These are phyloP conservation scores for Lacanobia wlatinum DNA, from an alignment of 2,888 invertebrate species.

Conservation along the genomic window DNA sequence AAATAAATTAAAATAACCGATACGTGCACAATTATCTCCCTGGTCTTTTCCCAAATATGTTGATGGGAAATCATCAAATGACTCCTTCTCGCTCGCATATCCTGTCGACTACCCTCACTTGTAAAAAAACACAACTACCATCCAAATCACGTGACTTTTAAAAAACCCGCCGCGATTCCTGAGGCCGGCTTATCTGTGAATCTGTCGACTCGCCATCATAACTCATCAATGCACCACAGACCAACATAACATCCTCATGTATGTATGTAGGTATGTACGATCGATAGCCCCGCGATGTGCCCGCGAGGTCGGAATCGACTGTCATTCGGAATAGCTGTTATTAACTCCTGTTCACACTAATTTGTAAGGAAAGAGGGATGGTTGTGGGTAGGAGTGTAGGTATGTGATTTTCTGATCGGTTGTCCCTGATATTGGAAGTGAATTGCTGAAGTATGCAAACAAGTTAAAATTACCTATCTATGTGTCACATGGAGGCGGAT, in stretches of 20 bases:
- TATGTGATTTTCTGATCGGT: slow-evolving; percentile 31
- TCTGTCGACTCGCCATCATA: slow-evolving; percentile 53
- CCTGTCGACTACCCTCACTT: too few relatives aligned
- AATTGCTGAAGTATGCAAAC: neutral
- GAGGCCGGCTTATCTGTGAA: slow-evolving; percentile 49
- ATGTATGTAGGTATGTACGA: slow-evolving; percentile 33
- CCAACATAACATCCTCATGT: neutral
- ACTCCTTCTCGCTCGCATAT: too few relatives aligned
- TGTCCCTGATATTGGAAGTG: slow-evolving; percentile 24
- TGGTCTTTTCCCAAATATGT: too few relatives aligned
- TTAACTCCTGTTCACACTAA: slow-evolving; percentile 43
- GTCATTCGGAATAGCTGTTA: slow-evolving; percentile 45
- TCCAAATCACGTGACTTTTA: neutral
- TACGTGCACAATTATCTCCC: too few relatives aligned
- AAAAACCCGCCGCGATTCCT: slow-evolving; percentile 19
- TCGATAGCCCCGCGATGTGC: slow-evolving; percentile 55
- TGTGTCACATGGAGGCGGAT: neutral
- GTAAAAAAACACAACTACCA: neutral
- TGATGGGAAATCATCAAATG: too few relatives aligned
- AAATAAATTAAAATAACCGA: too few relatives aligned
- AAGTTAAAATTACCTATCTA: too few relatives aligned
- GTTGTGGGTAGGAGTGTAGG: neutral
- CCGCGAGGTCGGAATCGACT: slow-evolving; percentile 51
- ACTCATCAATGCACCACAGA: slow-evolving; percentile 65
- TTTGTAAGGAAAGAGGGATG: slow-evolving; percentile 6